Evolutionary conservation across 2,797 vertebrate genomes (phyloP).

Genomic region (Amblyraja radiata): DNA sequence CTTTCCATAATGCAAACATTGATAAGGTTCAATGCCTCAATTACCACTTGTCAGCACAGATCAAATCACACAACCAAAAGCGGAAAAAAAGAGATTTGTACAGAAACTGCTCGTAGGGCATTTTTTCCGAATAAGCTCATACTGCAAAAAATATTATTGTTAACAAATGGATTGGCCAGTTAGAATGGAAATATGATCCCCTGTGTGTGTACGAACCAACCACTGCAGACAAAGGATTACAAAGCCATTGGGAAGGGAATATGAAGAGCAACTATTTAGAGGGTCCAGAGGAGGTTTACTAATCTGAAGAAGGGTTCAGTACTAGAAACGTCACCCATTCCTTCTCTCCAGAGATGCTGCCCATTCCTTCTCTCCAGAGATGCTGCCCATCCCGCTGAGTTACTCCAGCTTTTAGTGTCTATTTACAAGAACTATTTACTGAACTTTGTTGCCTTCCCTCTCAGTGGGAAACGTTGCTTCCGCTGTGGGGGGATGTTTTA

Average conservation of each 20-base stretch:
- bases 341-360: too few relatives aligned
- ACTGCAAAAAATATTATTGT: constrained; percentile 31
- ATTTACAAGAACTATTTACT: too few relatives aligned
- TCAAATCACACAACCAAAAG: background rate
- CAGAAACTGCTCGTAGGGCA: background rate
- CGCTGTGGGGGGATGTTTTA: too few relatives aligned
- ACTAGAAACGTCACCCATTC: too few relatives aligned
- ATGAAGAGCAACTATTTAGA: background rate
- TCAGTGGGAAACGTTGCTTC: too few relatives aligned
- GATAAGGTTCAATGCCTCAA: constrained; percentile 18
- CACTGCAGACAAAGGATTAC: background rate
- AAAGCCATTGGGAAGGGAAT: background rate
- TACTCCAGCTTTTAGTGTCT: too few relatives aligned
- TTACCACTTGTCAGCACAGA: background rate
- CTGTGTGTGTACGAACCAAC: constrained; percentile 21
- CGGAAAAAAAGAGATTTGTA: background rate
- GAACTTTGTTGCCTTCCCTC: too few relatives aligned
- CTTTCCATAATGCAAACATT: constrained; percentile 25
- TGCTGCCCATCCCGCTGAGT: too few relatives aligned
- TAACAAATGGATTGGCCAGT: background rate
- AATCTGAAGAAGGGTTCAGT: too few relatives aligned
- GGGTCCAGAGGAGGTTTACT: too few relatives aligned
- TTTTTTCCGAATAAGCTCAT: constrained; percentile 36
- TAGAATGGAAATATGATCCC: constrained; percentile 15
- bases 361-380: too few relatives aligned